A percentile compares a stretch with the other conserved stretches of the same genome.
Conservation (phyloP, 2,888 invertebrate genomes). For the Drosophila subquinaria region DNA sequence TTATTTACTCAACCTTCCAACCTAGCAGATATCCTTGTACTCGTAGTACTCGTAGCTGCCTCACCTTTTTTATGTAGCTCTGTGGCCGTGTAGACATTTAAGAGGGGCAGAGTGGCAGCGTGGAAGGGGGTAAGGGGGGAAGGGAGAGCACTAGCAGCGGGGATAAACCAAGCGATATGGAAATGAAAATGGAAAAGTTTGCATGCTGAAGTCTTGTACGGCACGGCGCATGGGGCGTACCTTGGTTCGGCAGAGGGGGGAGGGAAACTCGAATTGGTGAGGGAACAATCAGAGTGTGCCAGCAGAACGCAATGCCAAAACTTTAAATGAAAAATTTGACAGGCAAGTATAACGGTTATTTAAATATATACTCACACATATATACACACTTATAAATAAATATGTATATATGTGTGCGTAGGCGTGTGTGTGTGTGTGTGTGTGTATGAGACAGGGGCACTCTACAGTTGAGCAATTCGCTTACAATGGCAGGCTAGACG, state of each 20-base stretch:
- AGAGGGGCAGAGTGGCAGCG: slow-evolving; percentile 10
- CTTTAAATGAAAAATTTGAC: slow-evolving; percentile 83
- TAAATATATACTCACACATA: slow-evolving; percentile 61
- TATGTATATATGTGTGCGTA: slow-evolving; percentile 1
- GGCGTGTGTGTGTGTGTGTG: not conserved
- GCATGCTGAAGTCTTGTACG: slow-evolving; percentile 42
- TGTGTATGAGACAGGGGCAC: not conserved
- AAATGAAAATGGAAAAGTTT: slow-evolving; percentile 78
- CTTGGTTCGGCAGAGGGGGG: not conserved
- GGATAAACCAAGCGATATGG: slow-evolving; percentile 53
- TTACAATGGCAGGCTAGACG: slow-evolving; percentile 50
- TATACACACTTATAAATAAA: not conserved
- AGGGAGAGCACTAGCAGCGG: not conserved
- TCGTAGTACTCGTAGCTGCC: slow-evolving; percentile 5
- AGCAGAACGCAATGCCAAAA: slow-evolving; percentile 53
- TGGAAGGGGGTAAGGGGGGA: not conserved
- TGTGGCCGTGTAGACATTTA: slow-evolving; percentile 58
- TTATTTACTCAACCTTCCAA: slow-evolving; percentile 16
- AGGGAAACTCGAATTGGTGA: not conserved
- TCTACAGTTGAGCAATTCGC: slow-evolving; percentile 28
- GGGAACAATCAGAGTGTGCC: slow-evolving; percentile 23
- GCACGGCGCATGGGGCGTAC: slow-evolving; percentile 13
- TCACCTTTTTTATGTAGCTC: slow-evolving; percentile 61
- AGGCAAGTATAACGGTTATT: slow-evolving; percentile 74
- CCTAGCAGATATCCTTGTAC: slow-evolving; percentile 9